Conservation (phyloP, 2,797 vertebrate genomes). For the Hypotaenidia okinawae region DNA sequence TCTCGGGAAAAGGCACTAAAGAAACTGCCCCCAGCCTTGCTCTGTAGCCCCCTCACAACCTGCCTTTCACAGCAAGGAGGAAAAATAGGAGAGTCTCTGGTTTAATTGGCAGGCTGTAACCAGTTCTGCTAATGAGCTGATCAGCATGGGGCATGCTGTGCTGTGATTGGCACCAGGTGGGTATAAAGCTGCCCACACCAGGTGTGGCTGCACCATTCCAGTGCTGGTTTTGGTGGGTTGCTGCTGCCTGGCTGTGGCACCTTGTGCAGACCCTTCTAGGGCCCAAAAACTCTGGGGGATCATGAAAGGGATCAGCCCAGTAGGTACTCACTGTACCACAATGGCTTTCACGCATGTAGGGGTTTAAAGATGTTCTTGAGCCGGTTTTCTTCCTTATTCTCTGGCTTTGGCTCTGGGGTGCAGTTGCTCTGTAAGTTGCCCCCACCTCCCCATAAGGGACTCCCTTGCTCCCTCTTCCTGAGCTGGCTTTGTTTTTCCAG, state of each 20-base stretch:
- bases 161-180: neutral
- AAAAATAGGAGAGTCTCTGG: neutral
- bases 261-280: neutral
- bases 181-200: neutral
- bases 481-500: neutral
- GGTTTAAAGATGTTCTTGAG: neutral
- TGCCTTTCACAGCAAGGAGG: neutral
- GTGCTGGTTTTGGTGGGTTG: neutral
- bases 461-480: neutral
- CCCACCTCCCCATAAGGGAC: neutral
- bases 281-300: neutral
- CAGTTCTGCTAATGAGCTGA: neutral
- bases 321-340: neutral
- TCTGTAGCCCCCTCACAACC: neutral
- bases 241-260: neutral
- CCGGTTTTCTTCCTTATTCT: neutral
- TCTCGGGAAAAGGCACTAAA: neutral
- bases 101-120: neutral
- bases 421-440: neutral
- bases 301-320: neutral
- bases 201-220: accelerated
- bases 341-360: neutral
- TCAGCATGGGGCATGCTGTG: neutral
- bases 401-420: neutral
- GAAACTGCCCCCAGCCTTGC: neutral